Evolutionary conservation across 2,797 vertebrate species (phyloP).

Genomic region (Dromococcyx pavoninus): DNA sequence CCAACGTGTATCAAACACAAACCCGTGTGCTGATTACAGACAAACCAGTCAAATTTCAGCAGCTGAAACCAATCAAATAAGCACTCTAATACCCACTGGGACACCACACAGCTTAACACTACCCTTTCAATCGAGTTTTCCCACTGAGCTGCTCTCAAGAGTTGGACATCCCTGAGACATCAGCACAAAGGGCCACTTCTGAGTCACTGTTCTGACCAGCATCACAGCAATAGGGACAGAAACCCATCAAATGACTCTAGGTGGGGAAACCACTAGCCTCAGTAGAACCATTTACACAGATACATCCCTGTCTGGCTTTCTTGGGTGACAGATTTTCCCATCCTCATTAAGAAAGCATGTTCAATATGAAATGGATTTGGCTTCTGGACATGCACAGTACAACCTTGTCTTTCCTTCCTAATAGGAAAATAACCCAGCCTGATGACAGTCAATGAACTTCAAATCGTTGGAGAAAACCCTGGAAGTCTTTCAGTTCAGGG

Average conservation of each 20-base stretch:
- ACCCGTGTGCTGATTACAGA: neutral
- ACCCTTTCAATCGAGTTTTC: neutral
- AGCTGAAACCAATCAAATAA: neutral
- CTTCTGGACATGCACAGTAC: neutral
- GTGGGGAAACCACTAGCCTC: neutral
- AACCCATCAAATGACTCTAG: neutral
- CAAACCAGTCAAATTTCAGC: neutral
- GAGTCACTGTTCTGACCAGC: neutral
- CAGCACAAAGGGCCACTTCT: neutral
- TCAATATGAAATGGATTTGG: fast-evolving
- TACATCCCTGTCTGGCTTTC: neutral
- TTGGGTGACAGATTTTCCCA: neutral
- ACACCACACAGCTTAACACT: neutral
- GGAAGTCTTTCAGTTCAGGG: neutral
- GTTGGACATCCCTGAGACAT: neutral
- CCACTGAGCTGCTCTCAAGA: neutral
- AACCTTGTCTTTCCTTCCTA: neutral
- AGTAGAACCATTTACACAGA: neutral
- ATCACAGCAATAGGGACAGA: neutral
- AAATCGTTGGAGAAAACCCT: neutral
- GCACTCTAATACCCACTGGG: neutral
- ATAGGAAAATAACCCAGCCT: neutral
- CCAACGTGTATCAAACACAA: neutral
- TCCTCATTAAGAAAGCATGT: neutral
- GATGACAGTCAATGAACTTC: neutral